Percentiles rank a stretch among this genome's conserved stretches.
Evolutionary conservation across 2,113 vertebrate genomes (phyloP).

Genomic region (Catharus fuscescens): DNA sequence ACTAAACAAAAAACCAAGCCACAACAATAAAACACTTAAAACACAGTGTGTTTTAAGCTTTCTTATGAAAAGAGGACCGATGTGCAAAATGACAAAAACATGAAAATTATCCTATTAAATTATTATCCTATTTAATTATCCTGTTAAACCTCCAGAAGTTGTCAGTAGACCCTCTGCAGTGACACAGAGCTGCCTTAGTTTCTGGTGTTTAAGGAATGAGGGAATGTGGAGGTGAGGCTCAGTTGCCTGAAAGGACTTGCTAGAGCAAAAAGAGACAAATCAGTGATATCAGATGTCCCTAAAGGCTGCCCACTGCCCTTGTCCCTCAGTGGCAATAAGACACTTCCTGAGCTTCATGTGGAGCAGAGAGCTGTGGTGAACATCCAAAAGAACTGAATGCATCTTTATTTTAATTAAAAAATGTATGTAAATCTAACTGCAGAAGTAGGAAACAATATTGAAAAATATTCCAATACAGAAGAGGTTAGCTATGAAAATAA

Average conservation of each 20-base stretch:
- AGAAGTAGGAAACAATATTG: background rate
- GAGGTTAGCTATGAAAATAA: background rate
- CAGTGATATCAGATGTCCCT: background rate
- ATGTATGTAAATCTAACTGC: background rate
- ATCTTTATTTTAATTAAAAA: conserved; percentile 5
- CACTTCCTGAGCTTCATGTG: background rate
- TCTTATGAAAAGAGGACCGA: background rate
- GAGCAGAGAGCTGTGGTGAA: background rate
- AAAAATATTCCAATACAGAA: background rate
- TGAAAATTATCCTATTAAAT: background rate
- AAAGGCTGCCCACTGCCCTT: background rate
- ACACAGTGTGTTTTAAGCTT: background rate
- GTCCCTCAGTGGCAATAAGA: background rate
- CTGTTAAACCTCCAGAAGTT: background rate
- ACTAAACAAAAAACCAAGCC: background rate
- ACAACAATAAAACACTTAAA: background rate
- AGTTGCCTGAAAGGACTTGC: background rate
- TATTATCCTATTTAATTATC: background rate
- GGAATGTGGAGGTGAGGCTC: background rate
- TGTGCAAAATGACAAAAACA: background rate
- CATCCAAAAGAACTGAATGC: background rate
- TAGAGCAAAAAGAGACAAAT: background rate
- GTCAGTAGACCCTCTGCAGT: background rate
- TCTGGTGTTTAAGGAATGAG: background rate
- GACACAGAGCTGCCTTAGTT: background rate